Percentiles rank a stretch among this genome's conserved stretches.
Conservation (phyloP, 1,140 invertebrate species). For the Drosophila hydei region DNA sequence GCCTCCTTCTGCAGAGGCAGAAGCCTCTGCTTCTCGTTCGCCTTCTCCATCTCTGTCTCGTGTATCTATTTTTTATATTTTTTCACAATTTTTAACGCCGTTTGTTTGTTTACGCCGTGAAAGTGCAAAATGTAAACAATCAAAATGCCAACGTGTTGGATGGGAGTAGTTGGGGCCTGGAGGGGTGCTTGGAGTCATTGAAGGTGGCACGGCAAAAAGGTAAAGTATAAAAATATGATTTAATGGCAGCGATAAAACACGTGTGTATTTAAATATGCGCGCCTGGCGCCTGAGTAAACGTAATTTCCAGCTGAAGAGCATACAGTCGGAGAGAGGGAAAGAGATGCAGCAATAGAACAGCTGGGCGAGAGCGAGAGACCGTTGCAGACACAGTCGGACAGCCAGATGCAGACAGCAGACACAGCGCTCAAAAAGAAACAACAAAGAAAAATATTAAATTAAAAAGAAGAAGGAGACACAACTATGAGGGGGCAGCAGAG, state of each 20-base stretch:
- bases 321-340: not conserved
- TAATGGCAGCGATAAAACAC: conserved; percentile 84
- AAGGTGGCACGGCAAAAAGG: conserved; percentile 63
- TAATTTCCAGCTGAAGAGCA: conserved; percentile 70
- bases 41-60: conserved; percentile 15
- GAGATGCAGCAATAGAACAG: conserved; percentile 5
- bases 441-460: conserved; percentile 79
- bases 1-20: not conserved
- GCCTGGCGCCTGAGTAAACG: conserved; percentile 83
- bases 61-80: conserved; percentile 43
- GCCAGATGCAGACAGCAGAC: conserved; percentile 47
- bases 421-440: conserved; percentile 63
- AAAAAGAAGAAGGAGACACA: conserved; percentile 64
- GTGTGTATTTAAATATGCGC: conserved; percentile 84
- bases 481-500: conserved; percentile 27
- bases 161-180: not conserved
- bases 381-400: conserved; percentile 37
- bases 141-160: conserved; percentile 65
- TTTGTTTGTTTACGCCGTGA: conserved; percentile 76
- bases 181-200: conserved; percentile 38
- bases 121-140: conserved; percentile 84
- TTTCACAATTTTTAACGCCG: conserved; percentile 75
- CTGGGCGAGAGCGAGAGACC: not conserved
- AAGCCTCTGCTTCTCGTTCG: no score
- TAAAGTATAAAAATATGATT: conserved; percentile 84